Conservation (phyloP, 2,797 vertebrate species). For the Masticophis lateralis region DNA sequence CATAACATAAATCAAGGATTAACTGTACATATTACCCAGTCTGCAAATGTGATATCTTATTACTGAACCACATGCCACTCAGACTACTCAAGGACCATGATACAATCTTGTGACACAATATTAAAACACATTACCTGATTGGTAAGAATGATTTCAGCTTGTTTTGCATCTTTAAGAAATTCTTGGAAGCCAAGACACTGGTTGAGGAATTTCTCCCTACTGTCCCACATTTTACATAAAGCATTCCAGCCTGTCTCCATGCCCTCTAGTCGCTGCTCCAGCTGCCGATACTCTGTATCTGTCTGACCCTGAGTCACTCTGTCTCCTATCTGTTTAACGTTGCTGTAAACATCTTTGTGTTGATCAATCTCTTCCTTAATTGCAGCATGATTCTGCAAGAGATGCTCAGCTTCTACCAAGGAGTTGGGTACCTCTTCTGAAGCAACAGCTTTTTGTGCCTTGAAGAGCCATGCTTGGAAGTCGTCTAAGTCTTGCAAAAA, state of each 20-base stretch:
- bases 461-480: constrained; percentile 92
- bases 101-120: background rate
- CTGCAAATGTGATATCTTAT: background rate
- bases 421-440: constrained; percentile 85
- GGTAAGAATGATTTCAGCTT: constrained; percentile 86
- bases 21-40: background rate
- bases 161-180: constrained; percentile 89
- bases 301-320: constrained; percentile 80
- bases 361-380: constrained; percentile 79
- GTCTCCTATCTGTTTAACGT: constrained; percentile 77
- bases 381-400: constrained; percentile 79
- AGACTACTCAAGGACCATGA: background rate
- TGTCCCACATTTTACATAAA: constrained; percentile 89
- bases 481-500: constrained; percentile 93
- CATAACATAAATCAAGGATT: background rate
- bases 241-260: constrained; percentile 86
- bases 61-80: background rate
- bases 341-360: constrained; percentile 77
- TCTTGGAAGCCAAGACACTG: constrained; percentile 90
- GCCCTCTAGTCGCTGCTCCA: constrained; percentile 83
- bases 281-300: constrained; percentile 87
- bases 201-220: constrained; percentile 79
- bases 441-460: constrained; percentile 87
- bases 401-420: constrained; percentile 84
- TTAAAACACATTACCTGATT: constrained; percentile 82